Percentiles rank a stretch among this genome's conserved stretches.
Evolutionary conservation across 2,888 invertebrate genomes (phyloP).

Genomic region (Lypha dubia): DNA sequence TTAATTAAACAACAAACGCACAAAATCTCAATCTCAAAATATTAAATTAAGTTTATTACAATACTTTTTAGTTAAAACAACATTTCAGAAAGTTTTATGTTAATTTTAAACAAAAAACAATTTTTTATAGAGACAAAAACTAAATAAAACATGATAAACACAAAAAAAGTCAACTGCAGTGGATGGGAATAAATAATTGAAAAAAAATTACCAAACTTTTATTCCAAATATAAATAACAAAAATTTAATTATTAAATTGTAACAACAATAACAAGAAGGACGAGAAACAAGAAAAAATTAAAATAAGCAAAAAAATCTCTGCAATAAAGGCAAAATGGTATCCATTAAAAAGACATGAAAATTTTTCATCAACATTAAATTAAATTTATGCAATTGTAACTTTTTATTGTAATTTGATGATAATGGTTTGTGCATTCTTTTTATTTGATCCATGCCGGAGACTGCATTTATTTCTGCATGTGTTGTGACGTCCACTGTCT

Average conservation of each 20-base stretch:
- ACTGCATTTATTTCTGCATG: not conserved
- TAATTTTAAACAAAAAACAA: no score
- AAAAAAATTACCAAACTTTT: conserved; percentile 65
- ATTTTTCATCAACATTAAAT: conserved; percentile 21
- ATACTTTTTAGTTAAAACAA: no score
- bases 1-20: no score
- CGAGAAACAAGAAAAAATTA: not conserved
- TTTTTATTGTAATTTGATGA: not conserved
- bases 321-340: not conserved
- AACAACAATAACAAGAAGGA: not conserved
- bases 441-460: not conserved
- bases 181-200: conserved; percentile 15
- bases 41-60: no score
- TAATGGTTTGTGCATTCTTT: not conserved
- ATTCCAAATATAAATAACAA: conserved; percentile 74
- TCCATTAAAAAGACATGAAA: not conserved
- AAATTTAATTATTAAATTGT: conserved; percentile 12
- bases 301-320: not conserved
- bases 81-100: no score
- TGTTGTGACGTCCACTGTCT: not conserved
- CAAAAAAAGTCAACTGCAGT: conserved; percentile 26
- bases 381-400: not conserved
- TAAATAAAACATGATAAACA: conserved; percentile 12
- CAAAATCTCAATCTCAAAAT: no score
- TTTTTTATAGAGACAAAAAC: no score